Evolutionary conservation across 2,888 invertebrate genomes (phyloP).

Genomic region (Drosophila silvestris): DNA sequence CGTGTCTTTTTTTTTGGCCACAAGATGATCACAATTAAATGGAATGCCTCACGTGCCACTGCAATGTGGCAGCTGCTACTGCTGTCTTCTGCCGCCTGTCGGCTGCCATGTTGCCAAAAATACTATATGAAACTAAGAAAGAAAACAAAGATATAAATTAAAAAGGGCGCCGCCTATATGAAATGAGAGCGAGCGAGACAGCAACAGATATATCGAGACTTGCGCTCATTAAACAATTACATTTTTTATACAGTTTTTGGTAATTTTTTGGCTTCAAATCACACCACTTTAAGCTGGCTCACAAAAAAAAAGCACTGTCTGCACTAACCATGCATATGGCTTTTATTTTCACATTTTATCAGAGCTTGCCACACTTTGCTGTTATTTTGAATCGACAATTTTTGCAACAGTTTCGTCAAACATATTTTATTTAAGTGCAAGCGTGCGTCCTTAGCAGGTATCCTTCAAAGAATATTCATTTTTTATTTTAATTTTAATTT

Average conservation of each 20-base stretch:
- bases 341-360: slow-evolving; percentile 15
- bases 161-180: slow-evolving; percentile 29
- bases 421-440: neutral
- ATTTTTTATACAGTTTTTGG: slow-evolving; percentile 46
- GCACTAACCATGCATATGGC: slow-evolving; percentile 30
- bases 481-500: neutral
- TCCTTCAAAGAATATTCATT: neutral
- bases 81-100: slow-evolving; percentile 30
- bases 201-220: slow-evolving; percentile 10
- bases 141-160: slow-evolving; percentile 8
- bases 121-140: neutral
- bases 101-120: slow-evolving; percentile 54
- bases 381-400: slow-evolving; percentile 5
- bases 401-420: neutral
- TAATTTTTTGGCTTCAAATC: slow-evolving; percentile 51
- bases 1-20: slow-evolving; percentile 51
- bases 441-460: neutral
- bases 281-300: slow-evolving; percentile 45
- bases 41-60: slow-evolving; percentile 76
- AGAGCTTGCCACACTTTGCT: slow-evolving; percentile 6
- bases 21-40: slow-evolving; percentile 68
- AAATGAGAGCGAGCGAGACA: slow-evolving; percentile 3
- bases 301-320: neutral
- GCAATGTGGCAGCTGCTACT: slow-evolving; percentile 63
- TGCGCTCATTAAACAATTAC: slow-evolving; percentile 70